Conservation (phyloP, 2,113 vertebrate species). For the Austrofundulus limnaeus region DNA sequence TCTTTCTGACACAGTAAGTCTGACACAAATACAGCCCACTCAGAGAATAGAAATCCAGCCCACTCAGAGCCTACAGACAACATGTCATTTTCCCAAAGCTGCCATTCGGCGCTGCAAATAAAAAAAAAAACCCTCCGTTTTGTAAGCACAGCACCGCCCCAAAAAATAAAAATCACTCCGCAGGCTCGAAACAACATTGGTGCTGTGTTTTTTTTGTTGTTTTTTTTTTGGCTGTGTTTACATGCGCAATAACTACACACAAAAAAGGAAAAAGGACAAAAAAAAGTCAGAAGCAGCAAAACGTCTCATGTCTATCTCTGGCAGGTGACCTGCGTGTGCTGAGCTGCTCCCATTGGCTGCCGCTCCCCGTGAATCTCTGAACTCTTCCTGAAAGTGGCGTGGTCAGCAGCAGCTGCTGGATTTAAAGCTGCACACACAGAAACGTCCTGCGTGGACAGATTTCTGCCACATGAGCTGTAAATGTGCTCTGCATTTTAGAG, state of each 20-base stretch:
- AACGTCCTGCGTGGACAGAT: neutral
- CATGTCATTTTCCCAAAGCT: neutral
- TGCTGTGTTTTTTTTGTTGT: neutral
- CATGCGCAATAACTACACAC: neutral
- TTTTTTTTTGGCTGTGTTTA: neutral
- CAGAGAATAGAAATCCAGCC: neutral
- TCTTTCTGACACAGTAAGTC: neutral
- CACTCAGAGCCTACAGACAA: neutral
- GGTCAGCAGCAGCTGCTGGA: neutral
- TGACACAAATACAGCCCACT: neutral
- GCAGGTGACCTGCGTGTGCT: neutral
- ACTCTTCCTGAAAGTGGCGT: neutral
- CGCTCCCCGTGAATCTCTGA: neutral
- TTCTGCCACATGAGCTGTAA: no score
- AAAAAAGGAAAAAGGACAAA: neutral
- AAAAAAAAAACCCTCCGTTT: no score
- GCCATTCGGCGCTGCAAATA: neutral
- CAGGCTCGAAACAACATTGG: neutral
- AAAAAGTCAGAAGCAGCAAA: neutral
- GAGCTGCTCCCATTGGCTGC: constrained; percentile 1
- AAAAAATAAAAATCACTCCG: neutral
- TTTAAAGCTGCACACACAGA: constrained; percentile 6
- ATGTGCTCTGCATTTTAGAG: no score
- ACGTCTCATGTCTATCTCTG: neutral
- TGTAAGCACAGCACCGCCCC: neutral